Conservation (phyloP, 2,797 vertebrate species). For the Melanotaenia maccullochi region DNA sequence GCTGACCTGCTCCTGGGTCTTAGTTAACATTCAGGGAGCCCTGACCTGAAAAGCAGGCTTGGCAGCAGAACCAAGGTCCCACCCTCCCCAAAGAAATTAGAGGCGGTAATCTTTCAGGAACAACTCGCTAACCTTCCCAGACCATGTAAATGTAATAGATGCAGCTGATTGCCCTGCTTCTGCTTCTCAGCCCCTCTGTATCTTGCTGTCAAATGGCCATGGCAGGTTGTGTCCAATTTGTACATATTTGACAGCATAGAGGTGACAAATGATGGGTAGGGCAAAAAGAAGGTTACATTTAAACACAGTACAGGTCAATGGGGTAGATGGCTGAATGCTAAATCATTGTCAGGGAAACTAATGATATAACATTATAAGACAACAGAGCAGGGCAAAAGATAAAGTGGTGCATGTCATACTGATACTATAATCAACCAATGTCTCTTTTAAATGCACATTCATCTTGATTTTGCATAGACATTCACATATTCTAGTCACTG, state of each 20-base stretch:
- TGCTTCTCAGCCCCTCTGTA: slow-evolving; percentile 70
- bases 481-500: slow-evolving; percentile 75
- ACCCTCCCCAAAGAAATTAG: slow-evolving; percentile 88
- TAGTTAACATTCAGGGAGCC: slow-evolving; percentile 88
- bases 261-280: slow-evolving; percentile 82
- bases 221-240: slow-evolving; percentile 82
- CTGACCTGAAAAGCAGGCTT: slow-evolving; percentile 83
- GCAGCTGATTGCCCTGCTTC: slow-evolving; percentile 72
- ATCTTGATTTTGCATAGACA: slow-evolving; percentile 87
- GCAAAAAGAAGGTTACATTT: slow-evolving; percentile 86
- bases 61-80: slow-evolving; percentile 84
- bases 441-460: slow-evolving; percentile 79
- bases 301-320: slow-evolving; percentile 84
- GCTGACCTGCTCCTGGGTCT: slow-evolving; percentile 85
- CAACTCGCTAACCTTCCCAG: slow-evolving; percentile 81
- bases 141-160: slow-evolving; percentile 84
- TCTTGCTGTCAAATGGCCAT: slow-evolving; percentile 66
- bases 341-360: slow-evolving; percentile 89
- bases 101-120: slow-evolving; percentile 86
- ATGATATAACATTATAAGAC: slow-evolving; percentile 87
- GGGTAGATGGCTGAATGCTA: slow-evolving; percentile 82
- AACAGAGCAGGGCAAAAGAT: slow-evolving; percentile 80
- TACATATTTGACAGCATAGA: slow-evolving; percentile 79
- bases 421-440: slow-evolving; percentile 80
- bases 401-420: slow-evolving; percentile 77